Conservation (phyloP, 2,113 vertebrate genomes). For the Dasypus novemcinctus region DNA sequence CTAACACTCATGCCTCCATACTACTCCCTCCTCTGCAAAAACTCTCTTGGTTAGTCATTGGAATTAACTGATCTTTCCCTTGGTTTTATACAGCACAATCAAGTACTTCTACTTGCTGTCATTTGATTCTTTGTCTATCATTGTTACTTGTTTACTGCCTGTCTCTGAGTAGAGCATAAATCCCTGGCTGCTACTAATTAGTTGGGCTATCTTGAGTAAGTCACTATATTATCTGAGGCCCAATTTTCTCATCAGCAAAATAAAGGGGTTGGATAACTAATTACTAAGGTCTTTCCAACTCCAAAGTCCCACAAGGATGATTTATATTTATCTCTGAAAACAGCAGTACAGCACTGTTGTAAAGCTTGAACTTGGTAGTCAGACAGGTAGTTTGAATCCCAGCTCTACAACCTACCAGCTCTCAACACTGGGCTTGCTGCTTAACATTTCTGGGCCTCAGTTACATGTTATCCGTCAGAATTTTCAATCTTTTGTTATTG, state of each 20-base stretch:
- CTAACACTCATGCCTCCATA: background rate
- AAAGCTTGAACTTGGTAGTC: background rate
- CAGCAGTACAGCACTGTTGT: background rate
- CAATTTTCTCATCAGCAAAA: slow-evolving; percentile 54
- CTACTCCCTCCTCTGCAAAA: background rate
- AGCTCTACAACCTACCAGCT: background rate
- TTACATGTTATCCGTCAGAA: background rate
- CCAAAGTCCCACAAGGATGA: slow-evolving; percentile 16
- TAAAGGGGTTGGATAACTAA: slow-evolving; percentile 21
- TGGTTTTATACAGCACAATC: background rate
- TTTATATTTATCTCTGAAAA: slow-evolving; percentile 4
- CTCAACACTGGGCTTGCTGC: background rate
- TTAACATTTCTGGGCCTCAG: background rate
- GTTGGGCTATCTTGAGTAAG: background rate
- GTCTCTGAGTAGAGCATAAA: slow-evolving; percentile 46
- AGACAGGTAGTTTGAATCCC: background rate
- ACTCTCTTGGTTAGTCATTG: background rate
- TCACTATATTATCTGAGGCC: slow-evolving; percentile 22
- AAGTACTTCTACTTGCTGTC: background rate
- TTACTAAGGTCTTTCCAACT: slow-evolving; percentile 24
- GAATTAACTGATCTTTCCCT: background rate
- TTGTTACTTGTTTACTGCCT: background rate
- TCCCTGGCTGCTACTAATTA: slow-evolving; percentile 31
- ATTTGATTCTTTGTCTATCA: background rate
- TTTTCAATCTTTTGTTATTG: background rate